A percentile compares a stretch with the other conserved stretches of the same genome.
phyloP scores from a whole-genome alignment of 2,888 invertebrate genomes.

The Arctia plantaginis region DNA sequence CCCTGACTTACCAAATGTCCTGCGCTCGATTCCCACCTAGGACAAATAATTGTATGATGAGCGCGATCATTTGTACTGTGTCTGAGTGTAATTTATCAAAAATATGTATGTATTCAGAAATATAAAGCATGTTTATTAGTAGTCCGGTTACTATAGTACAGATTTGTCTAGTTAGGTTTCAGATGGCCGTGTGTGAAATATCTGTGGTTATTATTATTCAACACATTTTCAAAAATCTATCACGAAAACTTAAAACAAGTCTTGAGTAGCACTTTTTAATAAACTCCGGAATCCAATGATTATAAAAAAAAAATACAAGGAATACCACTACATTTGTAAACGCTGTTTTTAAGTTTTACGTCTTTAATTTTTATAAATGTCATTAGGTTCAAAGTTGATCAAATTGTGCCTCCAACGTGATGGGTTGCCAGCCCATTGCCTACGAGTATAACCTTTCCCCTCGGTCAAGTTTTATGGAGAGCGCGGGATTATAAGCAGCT shows the following conservation, averaged over 20 bases:
- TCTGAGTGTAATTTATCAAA: no score
- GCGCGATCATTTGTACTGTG: no score
- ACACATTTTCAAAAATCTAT: not conserved
- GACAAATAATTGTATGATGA: no score
- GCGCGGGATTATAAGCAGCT: constrained; percentile 23
- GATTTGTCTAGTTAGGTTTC: no score
- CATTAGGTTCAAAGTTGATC: constrained; percentile 15
- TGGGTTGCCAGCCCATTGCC: constrained; percentile 17
- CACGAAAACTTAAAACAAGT: not conserved
- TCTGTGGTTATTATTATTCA: not conserved
- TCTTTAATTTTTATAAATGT: constrained; percentile 2
- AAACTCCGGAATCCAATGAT: not conserved
- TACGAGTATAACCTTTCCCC: constrained; percentile 23
- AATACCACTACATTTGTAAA: not conserved
- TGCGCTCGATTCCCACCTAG: no score
- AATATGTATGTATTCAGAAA: no score
- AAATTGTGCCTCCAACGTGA: constrained; percentile 11
- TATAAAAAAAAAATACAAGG: not conserved
- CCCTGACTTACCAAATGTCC: no score
- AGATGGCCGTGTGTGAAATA: no score
- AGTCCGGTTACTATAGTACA: no score
- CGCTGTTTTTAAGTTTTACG: not conserved
- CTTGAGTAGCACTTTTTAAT: not conserved
- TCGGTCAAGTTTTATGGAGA: constrained; percentile 24
- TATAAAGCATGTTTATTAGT: no score